Conservation (phyloP, 1,140 invertebrate species). For the Heliconius melpomene region DNA sequence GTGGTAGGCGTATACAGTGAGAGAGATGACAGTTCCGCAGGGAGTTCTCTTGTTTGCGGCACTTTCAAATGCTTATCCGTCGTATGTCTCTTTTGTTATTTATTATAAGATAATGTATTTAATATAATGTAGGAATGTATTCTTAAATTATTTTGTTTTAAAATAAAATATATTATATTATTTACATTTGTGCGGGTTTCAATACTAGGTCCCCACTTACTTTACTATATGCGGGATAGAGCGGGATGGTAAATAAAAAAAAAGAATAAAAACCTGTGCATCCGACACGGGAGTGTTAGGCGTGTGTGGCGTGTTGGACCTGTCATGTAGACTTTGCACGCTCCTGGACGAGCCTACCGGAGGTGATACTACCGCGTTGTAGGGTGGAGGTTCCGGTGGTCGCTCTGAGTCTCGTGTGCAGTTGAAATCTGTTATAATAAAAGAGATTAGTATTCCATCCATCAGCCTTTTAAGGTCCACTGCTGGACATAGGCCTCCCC, state of each 20-base stretch:
- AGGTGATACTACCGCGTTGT: conserved; percentile 63
- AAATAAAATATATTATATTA: not conserved
- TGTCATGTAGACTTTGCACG: conserved; percentile 63
- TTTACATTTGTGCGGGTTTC: not conserved
- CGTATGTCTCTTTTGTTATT: conserved; percentile 3
- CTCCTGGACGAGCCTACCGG: conserved; percentile 65
- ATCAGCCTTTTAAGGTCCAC: too few relatives aligned
- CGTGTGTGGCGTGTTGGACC: conserved; percentile 65
- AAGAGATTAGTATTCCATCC: not conserved
- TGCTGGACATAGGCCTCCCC: too few relatives aligned
- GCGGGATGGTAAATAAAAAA: not conserved
- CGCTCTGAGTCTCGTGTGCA: conserved; percentile 63
- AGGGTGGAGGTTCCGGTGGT: conserved; percentile 71
- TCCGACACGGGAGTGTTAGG: conserved; percentile 72
- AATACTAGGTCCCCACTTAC: not conserved
- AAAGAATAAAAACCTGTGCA: conserved; percentile 51
- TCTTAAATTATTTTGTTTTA: not conserved
- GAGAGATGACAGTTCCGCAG: not conserved
- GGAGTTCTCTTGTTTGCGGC: conserved; percentile 10
- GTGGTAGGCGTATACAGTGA: conserved; percentile 1
- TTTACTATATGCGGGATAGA: not conserved
- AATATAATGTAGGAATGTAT: not conserved
- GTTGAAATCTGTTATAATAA: conserved; percentile 59
- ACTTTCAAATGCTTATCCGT: conserved; percentile 11
- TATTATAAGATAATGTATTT: not conserved